Evolutionary conservation across 1,140 invertebrate species (phyloP).

Genomic region (Thaumetopoea pityocampa): DNA sequence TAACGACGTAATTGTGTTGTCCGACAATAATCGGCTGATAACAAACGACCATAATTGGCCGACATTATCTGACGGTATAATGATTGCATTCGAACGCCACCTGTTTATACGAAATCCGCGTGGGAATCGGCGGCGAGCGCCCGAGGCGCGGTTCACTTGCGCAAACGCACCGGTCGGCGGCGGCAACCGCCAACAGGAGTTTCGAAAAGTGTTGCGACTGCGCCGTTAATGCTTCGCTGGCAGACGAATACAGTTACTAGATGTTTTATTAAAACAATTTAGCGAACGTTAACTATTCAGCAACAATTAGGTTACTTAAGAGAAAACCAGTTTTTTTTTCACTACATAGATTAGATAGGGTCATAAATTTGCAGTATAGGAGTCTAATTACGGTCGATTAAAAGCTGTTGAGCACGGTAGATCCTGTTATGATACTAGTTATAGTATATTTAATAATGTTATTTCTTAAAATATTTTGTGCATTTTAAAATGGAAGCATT

Average conservation of each 20-base stretch:
- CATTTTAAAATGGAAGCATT: too few species aligned
- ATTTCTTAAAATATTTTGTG: too few species aligned
- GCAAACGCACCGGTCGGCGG: constrained; percentile 36
- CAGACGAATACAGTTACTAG: constrained; percentile 20
- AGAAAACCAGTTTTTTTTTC: constrained; percentile 11
- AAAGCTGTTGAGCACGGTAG: too few species aligned
- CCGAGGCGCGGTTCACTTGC: constrained; percentile 32
- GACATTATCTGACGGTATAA: constrained; percentile 36
- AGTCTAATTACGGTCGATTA: too few species aligned
- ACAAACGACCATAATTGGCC: constrained; percentile 26
- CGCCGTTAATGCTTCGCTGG: constrained; percentile 19
- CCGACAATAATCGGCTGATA: constrained; percentile 5
- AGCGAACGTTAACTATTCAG: constrained; percentile 5
- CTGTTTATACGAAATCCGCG: constrained; percentile 66
- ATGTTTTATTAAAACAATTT: constrained; percentile 16
- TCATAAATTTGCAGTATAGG: too few species aligned
- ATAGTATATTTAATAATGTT: too few species aligned
- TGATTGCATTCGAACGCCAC: constrained; percentile 47
- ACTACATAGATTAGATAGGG: too few species aligned
- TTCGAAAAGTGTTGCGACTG: constrained; percentile 43
- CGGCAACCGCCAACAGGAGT: constrained; percentile 26
- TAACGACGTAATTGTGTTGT: constrained; percentile 17
- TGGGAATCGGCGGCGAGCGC: constrained; percentile 54
- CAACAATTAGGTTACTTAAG: constrained; percentile 10
- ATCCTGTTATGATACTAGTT: too few species aligned